phyloP scores from a whole-genome alignment of 2,888 invertebrate genomes.

The Nomada flava region DNA sequence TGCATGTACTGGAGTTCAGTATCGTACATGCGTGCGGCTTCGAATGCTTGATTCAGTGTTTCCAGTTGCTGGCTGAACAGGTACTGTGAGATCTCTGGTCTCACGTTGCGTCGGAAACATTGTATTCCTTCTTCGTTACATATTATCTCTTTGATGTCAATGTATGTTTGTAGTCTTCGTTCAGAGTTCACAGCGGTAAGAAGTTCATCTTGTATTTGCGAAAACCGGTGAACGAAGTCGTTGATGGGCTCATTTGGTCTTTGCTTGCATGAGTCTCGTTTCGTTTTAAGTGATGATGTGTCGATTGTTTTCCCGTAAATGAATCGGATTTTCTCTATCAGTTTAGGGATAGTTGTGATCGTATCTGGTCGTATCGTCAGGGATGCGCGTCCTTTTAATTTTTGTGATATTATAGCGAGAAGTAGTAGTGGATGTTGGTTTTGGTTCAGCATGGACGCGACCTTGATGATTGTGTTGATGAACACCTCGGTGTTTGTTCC shows the following conservation, averaged over 20 bases:
- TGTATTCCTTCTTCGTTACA: no score
- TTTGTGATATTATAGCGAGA: background rate
- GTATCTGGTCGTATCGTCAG: conserved; percentile 7
- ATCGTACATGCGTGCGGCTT: no score
- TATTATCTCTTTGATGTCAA: background rate
- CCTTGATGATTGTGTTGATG: conserved; percentile 15
- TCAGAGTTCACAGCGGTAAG: conserved; percentile 10
- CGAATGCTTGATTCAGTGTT: no score
- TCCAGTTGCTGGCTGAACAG: no score
- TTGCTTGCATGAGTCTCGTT: background rate
- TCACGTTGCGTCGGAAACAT: no score
- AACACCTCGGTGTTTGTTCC: conserved; percentile 28
- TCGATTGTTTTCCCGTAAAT: conserved; percentile 7
- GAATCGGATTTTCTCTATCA: conserved; percentile 10
- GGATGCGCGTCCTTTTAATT: no score
- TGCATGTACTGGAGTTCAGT: conserved; percentile 3
- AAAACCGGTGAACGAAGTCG: conserved; percentile 12
- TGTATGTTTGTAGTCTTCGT: conserved; percentile 1
- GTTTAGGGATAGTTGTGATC: conserved; percentile 6
- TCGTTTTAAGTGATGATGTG: background rate
- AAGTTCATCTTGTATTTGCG: conserved; percentile 3
- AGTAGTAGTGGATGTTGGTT: conserved; percentile 1
- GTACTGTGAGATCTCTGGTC: no score
- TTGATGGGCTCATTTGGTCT: background rate
- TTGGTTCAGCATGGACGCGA: conserved; percentile 4